Conservation (phyloP, 2,797 vertebrate genomes). For the Clarias pachynema region DNA sequence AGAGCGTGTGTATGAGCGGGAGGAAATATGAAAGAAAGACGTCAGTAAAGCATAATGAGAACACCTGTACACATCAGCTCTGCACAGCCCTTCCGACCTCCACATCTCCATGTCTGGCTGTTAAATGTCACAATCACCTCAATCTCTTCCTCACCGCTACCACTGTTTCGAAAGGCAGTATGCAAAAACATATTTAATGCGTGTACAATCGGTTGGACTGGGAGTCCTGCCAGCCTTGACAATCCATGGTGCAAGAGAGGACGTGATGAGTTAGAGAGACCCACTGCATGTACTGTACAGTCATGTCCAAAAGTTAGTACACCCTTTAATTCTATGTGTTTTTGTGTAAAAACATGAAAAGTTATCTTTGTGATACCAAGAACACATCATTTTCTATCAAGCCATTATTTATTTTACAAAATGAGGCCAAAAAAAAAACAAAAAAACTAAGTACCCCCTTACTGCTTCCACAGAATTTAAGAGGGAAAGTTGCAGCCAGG, state of each 20-base stretch:
- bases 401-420: too few species aligned
- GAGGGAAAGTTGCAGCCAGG: too few species aligned
- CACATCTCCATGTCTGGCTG: conserved; percentile 1
- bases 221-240: conserved; percentile 2
- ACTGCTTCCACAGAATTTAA: too few species aligned
- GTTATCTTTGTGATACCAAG: too few species aligned
- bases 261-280: neutral
- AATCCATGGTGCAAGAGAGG: neutral
- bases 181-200: conserved; percentile 22
- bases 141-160: conserved; percentile 4
- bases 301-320: too few species aligned
- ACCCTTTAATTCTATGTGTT: too few species aligned
- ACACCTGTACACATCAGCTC: conserved; percentile 39
- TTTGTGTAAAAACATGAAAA: too few species aligned
- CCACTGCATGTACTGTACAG: neutral
- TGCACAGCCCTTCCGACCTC: conserved; percentile 3
- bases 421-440: too few species aligned
- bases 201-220: conserved; percentile 2
- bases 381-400: too few species aligned
- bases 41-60: conserved; percentile 30
- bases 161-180: conserved; percentile 12
- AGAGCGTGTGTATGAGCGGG: neutral
- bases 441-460: too few species aligned
- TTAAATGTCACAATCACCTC: conserved; percentile 36
- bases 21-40: conserved; percentile 20